A percentile compares a stretch with the other conserved stretches of the same genome.
Evolutionary conservation across 30 jellyfish, hydroid and myxozoan genomes (phyloP).

Genomic region (Clytia hemisphaerica): DNA sequence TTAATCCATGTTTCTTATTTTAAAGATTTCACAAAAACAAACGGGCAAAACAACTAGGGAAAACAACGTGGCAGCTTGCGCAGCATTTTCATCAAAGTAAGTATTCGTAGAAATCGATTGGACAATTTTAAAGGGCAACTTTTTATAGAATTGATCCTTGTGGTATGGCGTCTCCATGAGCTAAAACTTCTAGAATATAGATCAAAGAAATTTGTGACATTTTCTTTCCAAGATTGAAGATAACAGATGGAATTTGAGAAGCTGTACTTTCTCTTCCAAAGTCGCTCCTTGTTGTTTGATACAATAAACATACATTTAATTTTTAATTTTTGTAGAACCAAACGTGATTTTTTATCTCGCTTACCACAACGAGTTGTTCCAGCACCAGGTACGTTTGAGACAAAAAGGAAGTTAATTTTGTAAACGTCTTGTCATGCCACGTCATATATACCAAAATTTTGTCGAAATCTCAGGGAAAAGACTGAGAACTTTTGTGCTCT

Average conservation of each 20-base stretch:
- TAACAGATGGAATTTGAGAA: neutral
- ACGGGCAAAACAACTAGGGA: constrained; percentile 45
- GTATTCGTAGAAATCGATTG: neutral
- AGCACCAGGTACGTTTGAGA: constrained; percentile 79
- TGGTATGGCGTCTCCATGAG: neutral
- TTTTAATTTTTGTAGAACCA: constrained; percentile 40
- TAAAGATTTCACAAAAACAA: constrained; percentile 32
- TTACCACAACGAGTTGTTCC: constrained; percentile 28
- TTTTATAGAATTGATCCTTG: neutral
- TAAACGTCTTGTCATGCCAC: too few species aligned
- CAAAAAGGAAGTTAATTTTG: too few species aligned
- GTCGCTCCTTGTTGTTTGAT: too few species aligned
- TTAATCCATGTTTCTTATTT: neutral
- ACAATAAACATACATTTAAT: too few species aligned
- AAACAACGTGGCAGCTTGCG: constrained; percentile 50
- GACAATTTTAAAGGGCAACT: neutral
- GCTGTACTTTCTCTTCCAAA: too few species aligned
- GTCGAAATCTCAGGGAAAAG: too few species aligned
- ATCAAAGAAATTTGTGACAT: neutral
- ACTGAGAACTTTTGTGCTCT: too few species aligned
- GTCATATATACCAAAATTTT: too few species aligned
- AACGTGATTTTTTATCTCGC: constrained; percentile 44
- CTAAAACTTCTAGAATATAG: neutral
- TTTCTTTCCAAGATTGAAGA: neutral
- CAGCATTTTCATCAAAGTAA: constrained; percentile 61